Evolutionary conservation across 2,888 invertebrate genomes (phyloP).

Genomic region (Zeuzera pyrina): DNA sequence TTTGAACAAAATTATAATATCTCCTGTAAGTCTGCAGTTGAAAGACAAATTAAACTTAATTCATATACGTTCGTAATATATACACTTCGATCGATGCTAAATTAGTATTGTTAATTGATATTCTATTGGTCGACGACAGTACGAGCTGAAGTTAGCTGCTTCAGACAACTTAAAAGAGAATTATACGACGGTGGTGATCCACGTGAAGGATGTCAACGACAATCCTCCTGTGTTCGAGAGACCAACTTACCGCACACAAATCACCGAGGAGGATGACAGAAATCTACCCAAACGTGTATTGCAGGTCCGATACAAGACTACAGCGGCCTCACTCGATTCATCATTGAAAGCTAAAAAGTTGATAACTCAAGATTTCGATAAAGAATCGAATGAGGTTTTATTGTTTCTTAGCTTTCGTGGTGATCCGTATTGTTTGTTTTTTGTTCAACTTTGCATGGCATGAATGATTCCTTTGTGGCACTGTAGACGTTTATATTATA

Average conservation of each 20-base stretch:
- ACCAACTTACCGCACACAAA: conserved; percentile 94
- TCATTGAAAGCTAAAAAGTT: conserved; percentile 25
- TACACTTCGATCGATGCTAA: too few species aligned
- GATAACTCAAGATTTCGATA: conserved; percentile 24
- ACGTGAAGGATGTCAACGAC: conserved; percentile 98
- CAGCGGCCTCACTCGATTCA: conserved; percentile 27
- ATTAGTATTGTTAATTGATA: too few species aligned
- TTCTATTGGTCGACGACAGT: conserved; percentile 73
- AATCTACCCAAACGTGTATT: conserved; percentile 94
- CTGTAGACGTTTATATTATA: conserved; percentile 30
- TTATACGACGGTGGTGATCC: conserved; percentile 96
- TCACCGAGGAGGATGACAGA: conserved; percentile 96
- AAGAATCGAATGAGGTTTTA: conserved; percentile 40
- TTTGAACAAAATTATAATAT: too few species aligned
- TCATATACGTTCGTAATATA: too few species aligned
- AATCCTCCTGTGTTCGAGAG: conserved; percentile 97
- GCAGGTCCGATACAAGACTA: conserved; percentile 77
- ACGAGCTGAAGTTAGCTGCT: conserved; percentile 94
- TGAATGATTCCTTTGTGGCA: conserved; percentile 49
- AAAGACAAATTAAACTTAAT: too few species aligned
- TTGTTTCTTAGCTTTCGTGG: too few species aligned
- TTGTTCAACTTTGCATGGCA: conserved; percentile 55
- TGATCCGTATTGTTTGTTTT: conserved; percentile 16
- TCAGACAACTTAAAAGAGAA: conserved; percentile 98
- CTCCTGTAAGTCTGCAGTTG: too few species aligned